Evolutionary conservation across 2,888 invertebrate genomes (phyloP), one percentile per base, ranked within the genome.

Genomic region (Himalopsyche anomala): DNA sequence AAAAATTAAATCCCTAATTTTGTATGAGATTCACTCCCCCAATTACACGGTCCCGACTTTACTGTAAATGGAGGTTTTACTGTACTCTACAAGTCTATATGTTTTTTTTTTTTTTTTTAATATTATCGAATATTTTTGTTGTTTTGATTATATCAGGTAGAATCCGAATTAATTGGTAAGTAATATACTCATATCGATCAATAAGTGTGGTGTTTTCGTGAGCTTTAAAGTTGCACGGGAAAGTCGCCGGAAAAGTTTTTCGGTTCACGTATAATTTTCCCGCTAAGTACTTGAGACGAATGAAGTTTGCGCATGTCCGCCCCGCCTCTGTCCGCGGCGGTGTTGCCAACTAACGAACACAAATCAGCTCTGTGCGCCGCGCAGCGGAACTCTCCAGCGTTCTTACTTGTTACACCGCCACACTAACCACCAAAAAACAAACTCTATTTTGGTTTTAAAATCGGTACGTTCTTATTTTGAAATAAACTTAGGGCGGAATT

Each of bases 291-390:
- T 12, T 15, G 11, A 74, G 5, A 38, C 19, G 36, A 74, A 19
- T 74, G 74, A 74, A 74, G 38, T 74, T 74, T 74, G 84, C 86
- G 86, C 86, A 84, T 55, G 86, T 81, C 84, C 84, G 19, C 51
- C 36, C 84, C 86, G 84, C 86, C 81, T 74, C 51, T 56, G 38
- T 36, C 51, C 38, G 19, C n/a, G 54, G 69, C 81, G 56, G 85
- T 83, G 80, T 80, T 85, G 55, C 86, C 86, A 86, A 38, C 81
- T 69, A n/a, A 74, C 84, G 38, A 80, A 38, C 80, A 62, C 86
- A 80, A 86, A 81, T 81, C 81, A 84, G 80, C 86, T 86, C 84
- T 81, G 85, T 36, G 81, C 82, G 81, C 83, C 74, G 80, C 84
- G 84, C 86, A 45, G 74, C 81, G 54, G 80, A 83, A 83, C 84